These are phyloP conservation scores for Amblyjoppa fuscipennis DNA, from an alignment of 2,888 invertebrate species.

Conservation along the genomic window DNA sequence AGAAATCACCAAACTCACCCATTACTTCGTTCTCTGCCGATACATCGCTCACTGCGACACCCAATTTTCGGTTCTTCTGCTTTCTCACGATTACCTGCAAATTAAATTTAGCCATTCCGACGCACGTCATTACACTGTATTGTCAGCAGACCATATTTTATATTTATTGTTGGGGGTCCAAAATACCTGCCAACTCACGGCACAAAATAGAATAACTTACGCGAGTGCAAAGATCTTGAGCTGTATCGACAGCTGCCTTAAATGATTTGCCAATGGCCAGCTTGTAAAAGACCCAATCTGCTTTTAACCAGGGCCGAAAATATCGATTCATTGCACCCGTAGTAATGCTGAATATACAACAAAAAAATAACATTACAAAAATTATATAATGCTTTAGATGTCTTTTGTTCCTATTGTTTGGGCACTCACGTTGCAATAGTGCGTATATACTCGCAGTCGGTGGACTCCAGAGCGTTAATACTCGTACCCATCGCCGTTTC, in stretches of 20 bases:
- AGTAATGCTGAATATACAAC: neutral
- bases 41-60: neutral
- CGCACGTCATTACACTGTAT: neutral
- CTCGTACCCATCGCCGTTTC: conserved; percentile 90
- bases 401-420: conserved; percentile 27
- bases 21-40: conserved; percentile 31
- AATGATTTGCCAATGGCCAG: conserved; percentile 71
- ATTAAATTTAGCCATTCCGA: neutral
- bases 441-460: conserved; percentile 84
- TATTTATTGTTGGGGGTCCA: neutral
- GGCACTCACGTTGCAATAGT: conserved; percentile 85
- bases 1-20: conserved; percentile 46
- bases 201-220: conserved; percentile 11
- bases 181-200: neutral
- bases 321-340: conserved; percentile 58
- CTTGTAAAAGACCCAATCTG: conserved; percentile 72
- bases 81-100: conserved; percentile 74
- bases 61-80: conserved; percentile 64
- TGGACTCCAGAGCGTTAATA: conserved; percentile 86
- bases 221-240: conserved; percentile 66
- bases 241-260: conserved; percentile 60
- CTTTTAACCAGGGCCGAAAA: conserved; percentile 72
- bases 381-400: conserved; percentile 28
- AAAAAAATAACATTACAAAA: neutral
- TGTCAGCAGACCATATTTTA: conserved; percentile 74